phyloP scores from a whole-genome alignment of 2,888 invertebrate genomes.

The Globia sparganii region DNA sequence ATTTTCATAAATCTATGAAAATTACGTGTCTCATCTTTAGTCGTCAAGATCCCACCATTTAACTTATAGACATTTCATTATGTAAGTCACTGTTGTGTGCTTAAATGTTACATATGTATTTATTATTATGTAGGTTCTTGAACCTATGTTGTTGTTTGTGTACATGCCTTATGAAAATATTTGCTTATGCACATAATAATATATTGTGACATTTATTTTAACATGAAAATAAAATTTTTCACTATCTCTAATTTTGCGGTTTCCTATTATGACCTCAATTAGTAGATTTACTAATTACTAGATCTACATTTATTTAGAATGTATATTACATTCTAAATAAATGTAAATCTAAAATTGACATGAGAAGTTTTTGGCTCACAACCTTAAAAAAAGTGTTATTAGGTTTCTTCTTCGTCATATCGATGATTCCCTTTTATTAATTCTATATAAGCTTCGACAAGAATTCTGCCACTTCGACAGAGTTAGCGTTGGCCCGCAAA shows the following conservation, averaged over 20 bases:
- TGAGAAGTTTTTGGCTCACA: neutral
- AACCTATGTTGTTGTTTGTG: slow-evolving; percentile 33
- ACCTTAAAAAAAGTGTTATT: neutral
- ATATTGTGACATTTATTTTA: slow-evolving; percentile 4
- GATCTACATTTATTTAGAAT: too few relatives aligned
- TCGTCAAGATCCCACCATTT: slow-evolving; percentile 62
- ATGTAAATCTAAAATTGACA: neutral
- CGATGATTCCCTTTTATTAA: neutral
- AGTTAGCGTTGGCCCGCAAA: neutral
- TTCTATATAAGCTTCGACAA: neutral
- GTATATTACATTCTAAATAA: neutral
- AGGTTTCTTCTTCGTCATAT: neutral
- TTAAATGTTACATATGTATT: slow-evolving; percentile 16
- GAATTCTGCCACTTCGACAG: neutral
- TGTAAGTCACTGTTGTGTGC: slow-evolving; percentile 24
- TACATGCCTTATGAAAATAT: slow-evolving; percentile 2
- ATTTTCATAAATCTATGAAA: slow-evolving; percentile 32
- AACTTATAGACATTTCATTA: slow-evolving; percentile 37
- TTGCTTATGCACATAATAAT: slow-evolving; percentile 22
- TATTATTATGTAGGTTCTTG: slow-evolving; percentile 13
- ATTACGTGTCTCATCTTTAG: slow-evolving; percentile 46
- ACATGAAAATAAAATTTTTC: slow-evolving; percentile 34
- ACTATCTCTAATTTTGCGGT: slow-evolving; percentile 10
- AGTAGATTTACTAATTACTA: too few relatives aligned
- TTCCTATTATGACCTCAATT: neutral